Evolutionary conservation across 2,797 vertebrate species (phyloP).

Genomic region (Microctenopoma stevenorrisi): DNA sequence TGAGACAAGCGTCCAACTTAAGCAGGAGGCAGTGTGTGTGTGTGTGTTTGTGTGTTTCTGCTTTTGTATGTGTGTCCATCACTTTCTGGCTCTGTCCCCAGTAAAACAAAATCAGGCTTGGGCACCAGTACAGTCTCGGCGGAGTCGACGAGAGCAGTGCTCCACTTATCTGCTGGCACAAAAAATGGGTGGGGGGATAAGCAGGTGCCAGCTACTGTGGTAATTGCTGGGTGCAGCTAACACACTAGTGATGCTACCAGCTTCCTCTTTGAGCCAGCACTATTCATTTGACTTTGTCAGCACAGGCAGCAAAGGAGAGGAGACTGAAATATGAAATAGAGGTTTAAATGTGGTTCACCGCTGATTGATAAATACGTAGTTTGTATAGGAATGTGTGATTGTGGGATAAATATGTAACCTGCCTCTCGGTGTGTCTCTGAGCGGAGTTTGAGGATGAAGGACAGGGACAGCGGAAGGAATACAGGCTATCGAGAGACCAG

Average conservation of each 20-base stretch:
- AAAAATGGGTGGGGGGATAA: constrained; percentile 46
- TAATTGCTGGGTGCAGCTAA: constrained; percentile 50
- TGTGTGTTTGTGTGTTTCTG: constrained; percentile 37
- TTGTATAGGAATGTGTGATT: constrained; percentile 17
- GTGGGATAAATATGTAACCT: constrained; percentile 20
- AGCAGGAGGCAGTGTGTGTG: constrained; percentile 58
- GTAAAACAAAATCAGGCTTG: constrained; percentile 60
- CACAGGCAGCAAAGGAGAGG: constrained; percentile 13
- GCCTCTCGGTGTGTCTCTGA: constrained; percentile 5
- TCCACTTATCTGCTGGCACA: constrained; percentile 72
- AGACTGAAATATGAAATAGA: constrained; percentile 12
- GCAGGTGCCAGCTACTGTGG: constrained; percentile 53
- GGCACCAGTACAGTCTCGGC: constrained; percentile 47
- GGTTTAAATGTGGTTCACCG: constrained; percentile 18
- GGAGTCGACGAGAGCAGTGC: constrained; percentile 52
- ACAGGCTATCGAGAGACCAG: constrained; percentile 33
- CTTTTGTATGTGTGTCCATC: constrained; percentile 37
- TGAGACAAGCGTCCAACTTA: constrained; percentile 48
- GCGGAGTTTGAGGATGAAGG: constrained; percentile 8
- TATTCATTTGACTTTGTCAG: constrained; percentile 34
- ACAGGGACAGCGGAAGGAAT: constrained; percentile 24
- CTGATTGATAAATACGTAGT: constrained; percentile 36
- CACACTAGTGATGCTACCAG: constrained; percentile 7
- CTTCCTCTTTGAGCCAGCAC: constrained; percentile 26
- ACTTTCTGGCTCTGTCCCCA: constrained; percentile 61